phyloP scores from a whole-genome alignment of 2,797 vertebrate genomes.

The Melanotaenia pygmaea region DNA sequence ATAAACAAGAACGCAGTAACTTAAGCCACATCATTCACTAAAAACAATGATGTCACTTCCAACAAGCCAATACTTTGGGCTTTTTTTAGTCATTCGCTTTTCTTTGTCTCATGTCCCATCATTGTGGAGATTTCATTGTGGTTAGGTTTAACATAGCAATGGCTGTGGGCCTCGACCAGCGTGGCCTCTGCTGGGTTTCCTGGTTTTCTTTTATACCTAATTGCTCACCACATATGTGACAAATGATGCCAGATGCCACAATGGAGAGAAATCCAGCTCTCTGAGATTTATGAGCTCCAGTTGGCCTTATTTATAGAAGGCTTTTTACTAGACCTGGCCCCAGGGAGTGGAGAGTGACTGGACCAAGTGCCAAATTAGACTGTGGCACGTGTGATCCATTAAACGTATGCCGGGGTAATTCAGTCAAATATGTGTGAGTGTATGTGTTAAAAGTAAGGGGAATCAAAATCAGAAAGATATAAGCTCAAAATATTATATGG shows the following conservation, averaged over 20 bases:
- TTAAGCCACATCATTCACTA: constrained; percentile 50
- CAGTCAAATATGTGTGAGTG: constrained; percentile 64
- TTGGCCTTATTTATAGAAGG: constrained; percentile 76
- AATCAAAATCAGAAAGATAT: not conserved
- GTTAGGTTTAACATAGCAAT: constrained; percentile 66
- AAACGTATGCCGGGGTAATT: constrained; percentile 41
- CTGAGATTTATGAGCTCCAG: constrained; percentile 75
- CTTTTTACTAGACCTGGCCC: constrained; percentile 70
- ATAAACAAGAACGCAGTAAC: constrained; percentile 41
- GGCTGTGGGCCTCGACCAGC: constrained; percentile 66
- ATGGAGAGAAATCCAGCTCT: constrained; percentile 70
- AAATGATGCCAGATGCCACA: constrained; percentile 80
- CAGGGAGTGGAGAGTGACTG: constrained; percentile 63
- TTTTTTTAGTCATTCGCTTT: constrained; percentile 33
- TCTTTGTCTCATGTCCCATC: constrained; percentile 32
- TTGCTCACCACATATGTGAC: constrained; percentile 80
- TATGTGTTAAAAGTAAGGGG: constrained; percentile 8
- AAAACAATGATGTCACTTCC: constrained; percentile 70
- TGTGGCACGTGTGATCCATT: constrained; percentile 72
- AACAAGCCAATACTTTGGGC: constrained; percentile 19
- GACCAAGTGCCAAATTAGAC: constrained; percentile 55
- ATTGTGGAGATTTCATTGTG: constrained; percentile 54
- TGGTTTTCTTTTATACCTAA: constrained; percentile 79
- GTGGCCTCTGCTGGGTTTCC: constrained; percentile 65
- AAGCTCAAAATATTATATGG: not conserved